Percentiles rank a stretch among this genome's conserved stretches.
Conservation (phyloP, 2,888 invertebrate genomes). For the Drosophila subsilvestris region DNA sequence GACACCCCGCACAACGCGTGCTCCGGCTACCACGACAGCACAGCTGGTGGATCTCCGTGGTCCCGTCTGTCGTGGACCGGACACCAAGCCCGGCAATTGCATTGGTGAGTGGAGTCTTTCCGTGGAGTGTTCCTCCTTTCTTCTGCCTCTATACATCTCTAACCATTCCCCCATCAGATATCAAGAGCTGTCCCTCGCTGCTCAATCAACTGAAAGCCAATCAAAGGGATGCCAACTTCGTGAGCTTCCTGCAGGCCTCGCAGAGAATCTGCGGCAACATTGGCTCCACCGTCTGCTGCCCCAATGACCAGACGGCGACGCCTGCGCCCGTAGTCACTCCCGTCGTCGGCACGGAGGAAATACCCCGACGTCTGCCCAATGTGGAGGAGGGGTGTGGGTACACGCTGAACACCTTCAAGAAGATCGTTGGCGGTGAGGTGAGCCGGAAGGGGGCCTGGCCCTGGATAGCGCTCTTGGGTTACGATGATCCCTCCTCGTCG, state of each 20-base stretch:
- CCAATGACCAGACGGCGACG: conserved; percentile 46
- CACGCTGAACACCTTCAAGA: conserved; percentile 85
- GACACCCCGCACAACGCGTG: conserved; percentile 21
- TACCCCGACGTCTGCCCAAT: conserved; percentile 75
- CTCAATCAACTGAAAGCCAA: conserved; percentile 61
- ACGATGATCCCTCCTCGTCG: conserved; percentile 84
- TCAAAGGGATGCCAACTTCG: conserved; percentile 68
- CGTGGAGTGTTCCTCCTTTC: background rate
- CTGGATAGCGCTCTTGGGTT: conserved; percentile 91
- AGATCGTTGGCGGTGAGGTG: conserved; percentile 90
- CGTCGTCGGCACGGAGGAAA: conserved; percentile 48
- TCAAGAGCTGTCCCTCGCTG: conserved; percentile 68
- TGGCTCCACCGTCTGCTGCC: conserved; percentile 80
- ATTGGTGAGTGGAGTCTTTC: conserved; percentile 66
- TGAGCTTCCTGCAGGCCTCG: conserved; percentile 71
- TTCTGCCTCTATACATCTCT: background rate
- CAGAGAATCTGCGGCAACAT: conserved; percentile 70
- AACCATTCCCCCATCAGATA: conserved; percentile 52
- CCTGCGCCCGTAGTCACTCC: conserved; percentile 15
- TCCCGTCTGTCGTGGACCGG: conserved; percentile 65
- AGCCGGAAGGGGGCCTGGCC: conserved; percentile 90
- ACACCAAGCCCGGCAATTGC: conserved; percentile 69
- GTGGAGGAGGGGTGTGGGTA: conserved; percentile 87
- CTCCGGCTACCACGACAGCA: conserved; percentile 45
- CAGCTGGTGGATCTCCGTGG: conserved; percentile 48